Evolutionary conservation across 2,113 vertebrate species (phyloP).

Genomic region (Phalacrocorax brasilianus): DNA sequence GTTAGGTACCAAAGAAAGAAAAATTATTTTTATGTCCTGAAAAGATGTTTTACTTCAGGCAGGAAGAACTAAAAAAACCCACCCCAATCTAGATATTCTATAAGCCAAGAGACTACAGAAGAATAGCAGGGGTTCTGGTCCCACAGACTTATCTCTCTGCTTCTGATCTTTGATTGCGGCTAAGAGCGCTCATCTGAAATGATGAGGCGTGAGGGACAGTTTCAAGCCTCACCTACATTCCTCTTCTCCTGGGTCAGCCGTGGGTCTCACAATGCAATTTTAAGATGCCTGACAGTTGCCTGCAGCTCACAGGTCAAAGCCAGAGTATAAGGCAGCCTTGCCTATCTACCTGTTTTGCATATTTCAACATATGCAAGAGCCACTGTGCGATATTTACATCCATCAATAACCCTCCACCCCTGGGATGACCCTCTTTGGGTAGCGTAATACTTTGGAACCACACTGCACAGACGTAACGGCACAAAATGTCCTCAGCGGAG

Average conservation of each 20-base stretch:
- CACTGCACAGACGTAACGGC: background rate
- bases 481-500: background rate
- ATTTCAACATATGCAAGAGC: background rate
- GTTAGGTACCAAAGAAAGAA: background rate
- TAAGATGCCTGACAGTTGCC: background rate
- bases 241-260: background rate
- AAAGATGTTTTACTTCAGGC: constrained; percentile 47
- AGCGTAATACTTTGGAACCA: background rate
- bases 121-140: constrained; percentile 15
- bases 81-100: background rate
- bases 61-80: background rate
- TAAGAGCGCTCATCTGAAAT: background rate
- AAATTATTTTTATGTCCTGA: background rate
- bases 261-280: background rate
- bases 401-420: background rate
- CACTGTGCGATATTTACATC: background rate
- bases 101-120: background rate
- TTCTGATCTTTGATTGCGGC: background rate
- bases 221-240: background rate
- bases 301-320: background rate
- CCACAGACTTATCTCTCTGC: background rate
- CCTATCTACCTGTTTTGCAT: background rate
- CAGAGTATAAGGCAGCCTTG: background rate
- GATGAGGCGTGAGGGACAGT: background rate
- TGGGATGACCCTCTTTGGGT: background rate